phyloP scores from a whole-genome alignment of 2,797 vertebrate species.

The Squalus acanthias region DNA sequence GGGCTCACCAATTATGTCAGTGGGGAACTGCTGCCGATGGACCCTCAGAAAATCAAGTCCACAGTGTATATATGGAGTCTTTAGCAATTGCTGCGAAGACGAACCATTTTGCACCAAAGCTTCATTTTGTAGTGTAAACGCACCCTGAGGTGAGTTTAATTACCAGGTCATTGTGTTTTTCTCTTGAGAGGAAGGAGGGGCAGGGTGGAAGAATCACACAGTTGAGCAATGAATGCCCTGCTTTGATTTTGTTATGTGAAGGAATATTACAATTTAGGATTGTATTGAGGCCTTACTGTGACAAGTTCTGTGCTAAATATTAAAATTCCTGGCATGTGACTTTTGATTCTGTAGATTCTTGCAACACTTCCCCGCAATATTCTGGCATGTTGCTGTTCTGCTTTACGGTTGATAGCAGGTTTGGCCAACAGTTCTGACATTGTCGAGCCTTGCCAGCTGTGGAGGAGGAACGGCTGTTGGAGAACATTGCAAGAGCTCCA shows the following conservation, averaged over 20 bases:
- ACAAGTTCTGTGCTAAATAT: not conserved
- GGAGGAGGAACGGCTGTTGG: not conserved
- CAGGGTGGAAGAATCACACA: not conserved
- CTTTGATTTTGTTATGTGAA: not conserved
- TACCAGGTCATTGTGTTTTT: not conserved
- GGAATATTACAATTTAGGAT: not conserved
- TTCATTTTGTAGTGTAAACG: not conserved
- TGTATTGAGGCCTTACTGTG: not conserved
- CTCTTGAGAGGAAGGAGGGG: not conserved
- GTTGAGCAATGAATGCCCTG: not conserved
- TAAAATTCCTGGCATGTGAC: not conserved
- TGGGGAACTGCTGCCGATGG: not conserved
- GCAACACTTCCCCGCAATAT: not conserved
- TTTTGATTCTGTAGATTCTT: not conserved
- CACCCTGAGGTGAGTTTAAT: not conserved
- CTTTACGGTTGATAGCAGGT: not conserved
- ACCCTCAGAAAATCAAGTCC: not conserved
- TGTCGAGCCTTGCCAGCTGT: not conserved
- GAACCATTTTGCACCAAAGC: not conserved
- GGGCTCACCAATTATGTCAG: not conserved
- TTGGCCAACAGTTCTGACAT: not conserved
- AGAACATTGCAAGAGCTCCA: not conserved
- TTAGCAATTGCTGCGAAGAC: not conserved
- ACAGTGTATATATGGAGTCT: not conserved
- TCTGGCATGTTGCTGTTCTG: not conserved